Conservation (phyloP, 53 echinoderm and acorn worm genomes). For the Arbacia lixula region DNA sequence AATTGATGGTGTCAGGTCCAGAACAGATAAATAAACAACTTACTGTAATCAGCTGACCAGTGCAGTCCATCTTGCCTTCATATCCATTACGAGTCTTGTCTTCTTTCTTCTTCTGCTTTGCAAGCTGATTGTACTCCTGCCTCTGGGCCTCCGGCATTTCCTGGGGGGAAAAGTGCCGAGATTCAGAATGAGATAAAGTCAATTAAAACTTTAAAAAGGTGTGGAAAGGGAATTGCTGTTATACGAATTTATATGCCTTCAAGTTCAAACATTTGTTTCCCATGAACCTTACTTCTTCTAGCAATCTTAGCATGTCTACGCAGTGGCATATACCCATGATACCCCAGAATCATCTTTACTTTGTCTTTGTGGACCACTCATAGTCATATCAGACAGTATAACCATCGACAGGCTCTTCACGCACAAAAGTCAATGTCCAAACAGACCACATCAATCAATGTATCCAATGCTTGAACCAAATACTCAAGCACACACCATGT, state of each 20-base stretch:
- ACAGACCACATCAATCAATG: no score
- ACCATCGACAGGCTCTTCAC: no score
- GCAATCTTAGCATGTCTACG: no score
- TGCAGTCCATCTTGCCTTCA: slow-evolving; percentile 70
- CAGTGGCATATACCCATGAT: no score
- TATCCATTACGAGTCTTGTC: slow-evolving; percentile 25
- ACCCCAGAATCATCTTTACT: no score
- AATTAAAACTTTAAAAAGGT: not conserved
- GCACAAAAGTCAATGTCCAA: no score
- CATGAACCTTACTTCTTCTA: no score
- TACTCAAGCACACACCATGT: not conserved
- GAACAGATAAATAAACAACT: not conserved
- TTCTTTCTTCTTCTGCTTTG: slow-evolving; percentile 73
- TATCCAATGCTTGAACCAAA: not conserved
- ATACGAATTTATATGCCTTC: no score
- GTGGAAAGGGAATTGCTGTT: no score
- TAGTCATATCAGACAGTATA: no score
- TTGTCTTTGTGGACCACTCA: no score
- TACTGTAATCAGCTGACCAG: slow-evolving; percentile 73
- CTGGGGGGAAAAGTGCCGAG: not conserved
- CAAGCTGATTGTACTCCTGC: slow-evolving; percentile 65
- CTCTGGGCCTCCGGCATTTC: slow-evolving; percentile 62
- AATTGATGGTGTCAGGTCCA: not conserved
- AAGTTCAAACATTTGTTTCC: no score
- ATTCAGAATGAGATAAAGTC: not conserved